Conservation (phyloP, 2,113 vertebrate species). For the Speoplatyrhinus poulsoni region DNA sequence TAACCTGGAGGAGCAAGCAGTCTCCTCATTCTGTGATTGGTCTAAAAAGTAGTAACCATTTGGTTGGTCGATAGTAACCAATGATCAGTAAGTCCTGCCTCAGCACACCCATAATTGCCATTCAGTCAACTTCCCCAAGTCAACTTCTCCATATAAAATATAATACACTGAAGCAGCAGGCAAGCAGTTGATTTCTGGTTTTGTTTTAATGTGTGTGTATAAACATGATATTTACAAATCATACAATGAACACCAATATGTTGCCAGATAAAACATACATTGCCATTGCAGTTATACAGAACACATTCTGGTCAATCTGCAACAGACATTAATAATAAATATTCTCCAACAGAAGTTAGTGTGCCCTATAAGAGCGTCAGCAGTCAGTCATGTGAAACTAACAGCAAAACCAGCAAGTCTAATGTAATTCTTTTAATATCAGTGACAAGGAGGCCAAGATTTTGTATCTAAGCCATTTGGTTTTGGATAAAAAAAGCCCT, state of each 20-base stretch:
- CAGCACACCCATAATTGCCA: conserved; percentile 8
- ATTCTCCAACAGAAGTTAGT: conserved; percentile 41
- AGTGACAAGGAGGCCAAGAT: conserved; percentile 11
- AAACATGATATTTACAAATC: conserved; percentile 77
- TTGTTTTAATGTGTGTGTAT: conserved; percentile 64
- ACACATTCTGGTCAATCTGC: conserved; percentile 30
- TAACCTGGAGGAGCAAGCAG: not conserved
- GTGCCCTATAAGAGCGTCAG: conserved; percentile 39
- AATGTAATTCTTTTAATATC: no score
- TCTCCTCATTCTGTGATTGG: conserved; percentile 50
- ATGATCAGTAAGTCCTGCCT: conserved; percentile 42
- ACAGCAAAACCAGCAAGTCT: conserved; percentile 34
- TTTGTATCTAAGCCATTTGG: conserved; percentile 39
- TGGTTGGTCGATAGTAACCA: not conserved
- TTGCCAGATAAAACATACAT: conserved; percentile 52
- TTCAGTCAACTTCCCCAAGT: not conserved
- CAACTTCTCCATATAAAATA: no score
- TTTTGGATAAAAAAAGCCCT: conserved; percentile 39
- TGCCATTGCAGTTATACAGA: conserved; percentile 32
- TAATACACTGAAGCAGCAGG: not conserved
- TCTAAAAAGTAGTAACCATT: not conserved
- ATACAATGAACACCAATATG: conserved; percentile 51
- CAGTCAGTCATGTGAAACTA: conserved; percentile 53
- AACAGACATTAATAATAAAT: conserved; percentile 58
- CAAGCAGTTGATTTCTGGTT: not conserved